phyloP scores from a whole-genome alignment of 2,888 invertebrate genomes.

The Chrysolina oricalcia region DNA sequence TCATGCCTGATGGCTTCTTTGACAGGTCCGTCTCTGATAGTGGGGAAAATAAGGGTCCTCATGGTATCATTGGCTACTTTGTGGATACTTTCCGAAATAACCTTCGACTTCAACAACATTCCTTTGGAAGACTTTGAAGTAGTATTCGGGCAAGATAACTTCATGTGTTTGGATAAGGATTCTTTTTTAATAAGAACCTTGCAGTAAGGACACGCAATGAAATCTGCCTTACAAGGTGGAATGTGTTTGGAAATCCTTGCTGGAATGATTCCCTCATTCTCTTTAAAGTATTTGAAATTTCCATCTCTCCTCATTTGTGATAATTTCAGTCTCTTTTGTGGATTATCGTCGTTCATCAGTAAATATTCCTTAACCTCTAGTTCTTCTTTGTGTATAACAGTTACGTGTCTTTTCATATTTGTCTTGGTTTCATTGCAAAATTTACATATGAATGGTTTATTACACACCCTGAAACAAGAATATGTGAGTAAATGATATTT shows the following conservation, averaged over 20 bases:
- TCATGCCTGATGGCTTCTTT: slow-evolving; percentile 10
- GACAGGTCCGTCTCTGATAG: slow-evolving; percentile 7
- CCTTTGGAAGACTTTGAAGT: background rate
- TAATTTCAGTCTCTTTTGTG: background rate
- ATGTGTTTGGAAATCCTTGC: background rate
- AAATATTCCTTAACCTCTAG: background rate
- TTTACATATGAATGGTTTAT: background rate
- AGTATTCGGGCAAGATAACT: background rate
- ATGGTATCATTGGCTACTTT: background rate
- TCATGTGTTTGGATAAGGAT: background rate
- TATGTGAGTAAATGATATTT: too few relatives aligned
- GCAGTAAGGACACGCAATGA: background rate
- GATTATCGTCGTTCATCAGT: background rate
- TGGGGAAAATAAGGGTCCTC: background rate
- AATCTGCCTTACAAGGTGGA: background rate
- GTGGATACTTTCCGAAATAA: background rate
- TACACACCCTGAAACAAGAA: background rate
- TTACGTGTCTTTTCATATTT: background rate
- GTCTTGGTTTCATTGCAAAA: background rate
- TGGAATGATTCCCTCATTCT: background rate
- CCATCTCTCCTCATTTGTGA: background rate
- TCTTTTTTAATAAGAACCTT: background rate
- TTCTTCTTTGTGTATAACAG: background rate
- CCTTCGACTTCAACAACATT: background rate
- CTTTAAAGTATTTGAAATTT: background rate